Percentiles rank a stretch among this genome's conserved stretches.
phyloP scores from a whole-genome alignment of 1,140 invertebrate species.

The Tigriopus japonicus region DNA sequence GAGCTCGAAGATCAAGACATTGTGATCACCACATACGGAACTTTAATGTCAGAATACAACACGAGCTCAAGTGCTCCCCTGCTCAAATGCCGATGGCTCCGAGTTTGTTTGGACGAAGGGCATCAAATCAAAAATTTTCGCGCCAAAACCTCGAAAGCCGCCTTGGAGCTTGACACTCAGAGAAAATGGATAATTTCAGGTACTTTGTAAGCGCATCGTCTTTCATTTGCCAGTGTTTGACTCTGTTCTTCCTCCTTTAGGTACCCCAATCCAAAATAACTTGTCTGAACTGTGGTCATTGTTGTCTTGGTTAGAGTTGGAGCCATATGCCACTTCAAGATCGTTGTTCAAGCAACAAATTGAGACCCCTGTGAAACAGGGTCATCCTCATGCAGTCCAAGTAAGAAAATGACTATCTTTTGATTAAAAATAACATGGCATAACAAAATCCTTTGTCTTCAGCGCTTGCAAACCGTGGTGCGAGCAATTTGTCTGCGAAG shows the following conservation, averaged over 20 bases:
- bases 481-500: conserved; percentile 7
- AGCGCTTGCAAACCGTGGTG: conserved; percentile 1
- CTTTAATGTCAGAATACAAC: conserved; percentile 17
- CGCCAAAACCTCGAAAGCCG: conserved; percentile 29
- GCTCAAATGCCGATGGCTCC: conserved; percentile 22
- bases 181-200: conserved; percentile 28
- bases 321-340: background rate
- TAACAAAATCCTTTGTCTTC: background rate
- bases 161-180: conserved; percentile 25
- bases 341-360: background rate
- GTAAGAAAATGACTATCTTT: no score
- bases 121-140: conserved; percentile 34
- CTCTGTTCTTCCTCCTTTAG: no score
- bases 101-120: conserved; percentile 31
- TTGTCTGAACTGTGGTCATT: conserved; percentile 31
- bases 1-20: conserved; percentile 17
- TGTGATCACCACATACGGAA: conserved; percentile 21
- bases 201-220: no score
- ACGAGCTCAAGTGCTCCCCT: background rate
- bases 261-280: conserved; percentile 33
- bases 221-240: no score
- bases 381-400: background rate
- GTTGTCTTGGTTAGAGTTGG: conserved; percentile 23
- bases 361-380: background rate
- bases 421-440: no score